Percentiles rank a stretch among this genome's conserved stretches.
phyloP scores from a whole-genome alignment of 2,888 invertebrate species.

The Drosophila engyochracea region DNA sequence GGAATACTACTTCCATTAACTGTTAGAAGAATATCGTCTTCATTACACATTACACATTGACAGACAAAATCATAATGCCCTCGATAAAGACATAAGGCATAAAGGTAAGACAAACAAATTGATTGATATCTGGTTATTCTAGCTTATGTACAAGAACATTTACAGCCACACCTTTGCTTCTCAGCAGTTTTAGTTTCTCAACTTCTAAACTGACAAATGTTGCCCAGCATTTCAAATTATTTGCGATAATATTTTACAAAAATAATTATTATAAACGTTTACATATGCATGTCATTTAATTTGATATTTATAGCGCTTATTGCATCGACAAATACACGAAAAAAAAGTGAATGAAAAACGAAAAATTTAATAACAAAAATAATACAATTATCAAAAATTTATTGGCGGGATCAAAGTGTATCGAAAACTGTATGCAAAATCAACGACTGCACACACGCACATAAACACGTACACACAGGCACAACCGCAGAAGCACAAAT shows the following conservation, averaged over 20 bases:
- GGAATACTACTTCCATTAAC: background rate
- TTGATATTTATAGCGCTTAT: constrained; percentile 81
- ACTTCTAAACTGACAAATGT: background rate
- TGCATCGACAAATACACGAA: constrained; percentile 68
- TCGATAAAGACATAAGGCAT: background rate
- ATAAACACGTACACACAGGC: constrained; percentile 7
- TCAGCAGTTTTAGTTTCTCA: background rate
- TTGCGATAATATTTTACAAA: constrained; percentile 26
- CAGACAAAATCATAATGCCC: background rate
- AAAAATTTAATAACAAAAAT: constrained; percentile 62
- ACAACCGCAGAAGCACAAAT: constrained; percentile 2
- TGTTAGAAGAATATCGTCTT: background rate
- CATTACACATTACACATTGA: background rate
- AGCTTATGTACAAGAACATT: background rate
- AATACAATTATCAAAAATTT: constrained; percentile 81
- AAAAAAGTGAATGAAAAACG: constrained; percentile 53
- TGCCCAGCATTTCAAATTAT: constrained; percentile 14
- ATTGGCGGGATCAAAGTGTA: constrained; percentile 82
- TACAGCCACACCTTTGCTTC: background rate
- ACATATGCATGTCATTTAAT: constrained; percentile 55
- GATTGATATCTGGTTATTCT: background rate
- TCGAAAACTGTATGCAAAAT: constrained; percentile 72
- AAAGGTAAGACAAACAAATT: background rate
- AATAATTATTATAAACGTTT: constrained; percentile 49
- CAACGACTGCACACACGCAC: constrained; percentile 30